Base-by-base conservation (phyloP, 2,797 vertebrate species). In the Gadopsis marmoratus region DNA sequence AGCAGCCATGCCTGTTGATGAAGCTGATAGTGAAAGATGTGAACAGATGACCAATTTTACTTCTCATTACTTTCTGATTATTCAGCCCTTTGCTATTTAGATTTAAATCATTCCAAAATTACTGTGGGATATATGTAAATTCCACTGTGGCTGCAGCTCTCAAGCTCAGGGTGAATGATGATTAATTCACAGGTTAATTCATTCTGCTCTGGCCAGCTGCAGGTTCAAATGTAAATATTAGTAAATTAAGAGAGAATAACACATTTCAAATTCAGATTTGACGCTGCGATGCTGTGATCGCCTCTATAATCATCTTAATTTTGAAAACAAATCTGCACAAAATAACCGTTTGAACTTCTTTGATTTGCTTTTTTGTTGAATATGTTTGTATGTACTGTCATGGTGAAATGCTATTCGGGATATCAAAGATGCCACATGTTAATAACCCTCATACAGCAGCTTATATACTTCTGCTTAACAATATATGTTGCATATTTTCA, bases 161-260 rank as follows among this genome's bases (percentile, higher is more conserved):
- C 5, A 4, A 45, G 66, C 74, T 75, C 29, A 13, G 74, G 62
- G 56, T 90, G 82, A 88, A 92, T 81, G 70, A 83, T 92, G 89
- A 89, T 88, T 92, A 83, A 86, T 85, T 91, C 87, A 82, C 87
- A 93, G 90, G 91, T 93, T 94, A 90, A 93, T 94, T 93, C 84
- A 87, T 86, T 91, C 86, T 86, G 92, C 80, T 91, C 71, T 31
- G 87, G 87, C 92, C 92, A 93, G 92, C 91, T 93, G 92, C 87
- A 90, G 87, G 88, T 90, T 92, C 89, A 86, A 62, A 90, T 93
- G 89, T 91, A 93, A 94, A 93, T 93, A 94, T 89, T 89, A 83
- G 84, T 83, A 84, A 83, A 90, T 84, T 54, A 83, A 78, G 39
- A 45, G 75, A 54, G 64, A 60, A 43, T 89, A 88, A 80, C 55